phyloP scores from a whole-genome alignment of 30 jellyfish, hydroid and myxozoan genomes.

The Hydra vulgaris region DNA sequence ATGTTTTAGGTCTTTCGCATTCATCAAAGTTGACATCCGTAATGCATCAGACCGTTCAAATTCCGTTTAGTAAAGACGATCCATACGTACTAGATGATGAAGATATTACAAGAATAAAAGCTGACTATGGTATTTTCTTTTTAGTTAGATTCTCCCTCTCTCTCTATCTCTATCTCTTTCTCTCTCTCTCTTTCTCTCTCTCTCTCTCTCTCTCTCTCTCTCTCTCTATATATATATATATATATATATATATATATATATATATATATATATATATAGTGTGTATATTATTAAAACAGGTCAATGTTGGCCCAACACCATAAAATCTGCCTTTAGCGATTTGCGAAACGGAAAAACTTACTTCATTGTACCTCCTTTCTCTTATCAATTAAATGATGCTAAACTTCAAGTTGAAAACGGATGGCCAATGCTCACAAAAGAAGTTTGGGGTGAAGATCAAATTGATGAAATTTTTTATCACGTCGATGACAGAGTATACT shows the following conservation, averaged over 20 bases:
- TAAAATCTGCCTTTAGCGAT: slow-evolving; percentile 13
- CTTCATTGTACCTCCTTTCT: slow-evolving; percentile 11
- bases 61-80: not conserved
- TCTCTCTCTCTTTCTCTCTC: too few relatives aligned
- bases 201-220: too few relatives aligned
- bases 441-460: slow-evolving; percentile 8
- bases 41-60: slow-evolving; percentile 15
- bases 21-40: not conserved
- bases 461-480: slow-evolving; percentile 18
- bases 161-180: too few relatives aligned
- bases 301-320: slow-evolving; percentile 17
- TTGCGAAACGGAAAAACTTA: slow-evolving; percentile 18
- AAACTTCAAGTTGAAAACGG: slow-evolving; percentile 4
- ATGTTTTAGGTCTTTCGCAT: slow-evolving; percentile 25
- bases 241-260: too few relatives aligned
- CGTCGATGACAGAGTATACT: slow-evolving; percentile 13
- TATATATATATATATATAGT: too few relatives aligned
- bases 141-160: too few relatives aligned
- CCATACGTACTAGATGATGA: not conserved
- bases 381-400: slow-evolving; percentile 9
- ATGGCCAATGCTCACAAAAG: slow-evolving; percentile 2
- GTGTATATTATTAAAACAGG: not conserved
- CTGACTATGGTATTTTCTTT: slow-evolving; percentile 27
- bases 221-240: too few relatives aligned
- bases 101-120: slow-evolving; percentile 11